Evolutionary conservation across 2,888 invertebrate genomes (phyloP), one percentile per base, ranked within the genome.

Genomic region (Cosmopolites sordidus): DNA sequence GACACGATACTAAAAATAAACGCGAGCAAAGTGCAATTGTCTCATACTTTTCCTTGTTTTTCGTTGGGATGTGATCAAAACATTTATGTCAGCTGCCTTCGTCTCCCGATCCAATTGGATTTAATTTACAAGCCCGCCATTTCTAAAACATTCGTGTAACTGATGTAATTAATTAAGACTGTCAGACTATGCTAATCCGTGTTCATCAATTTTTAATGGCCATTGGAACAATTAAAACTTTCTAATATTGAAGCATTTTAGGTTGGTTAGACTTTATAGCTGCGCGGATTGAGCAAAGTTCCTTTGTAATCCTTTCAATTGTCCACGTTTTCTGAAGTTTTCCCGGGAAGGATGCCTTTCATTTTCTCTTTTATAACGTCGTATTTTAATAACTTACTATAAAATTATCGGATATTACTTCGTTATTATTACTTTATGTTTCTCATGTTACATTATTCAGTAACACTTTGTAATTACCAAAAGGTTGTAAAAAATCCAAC

Each of bases 151-250:
- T 51, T 54, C 40, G 48, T 58, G 56, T 56, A 56, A 52, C 56
- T 50, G 53, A 56, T 56, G 56, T 58, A 54, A 51, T 58, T 58
- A 58, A 58, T 58, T 58, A 58, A 54, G 54, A 58, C 11, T 51
- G 54, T 51, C 58, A 58, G 58, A 58, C 61, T 59, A 61, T 61
- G 62, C 61, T 63, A 66, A 66, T 67, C 61, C 58, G 60, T 59
- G 62, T 62, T 66, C 68, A 65, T 68, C 66, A 68, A 68, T 68
- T 68, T 65, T 68, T 66, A 64, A 67, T 66, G 64, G 62, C 61
- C 62, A 66, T 63, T 54, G 62, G 60, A 60, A 66, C 66, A 68
- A 68, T 68, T 66, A 66, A 68, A 68, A 67, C 66, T 68, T 66
- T 61, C 61, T 65, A 64, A 67, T 64, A 61, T 65, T 55, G 64